Evolutionary conservation across 2,888 invertebrate species (phyloP), one percentile per base, ranked within the genome.

Genomic region (Rhopalosiphum nymphaeae): DNA sequence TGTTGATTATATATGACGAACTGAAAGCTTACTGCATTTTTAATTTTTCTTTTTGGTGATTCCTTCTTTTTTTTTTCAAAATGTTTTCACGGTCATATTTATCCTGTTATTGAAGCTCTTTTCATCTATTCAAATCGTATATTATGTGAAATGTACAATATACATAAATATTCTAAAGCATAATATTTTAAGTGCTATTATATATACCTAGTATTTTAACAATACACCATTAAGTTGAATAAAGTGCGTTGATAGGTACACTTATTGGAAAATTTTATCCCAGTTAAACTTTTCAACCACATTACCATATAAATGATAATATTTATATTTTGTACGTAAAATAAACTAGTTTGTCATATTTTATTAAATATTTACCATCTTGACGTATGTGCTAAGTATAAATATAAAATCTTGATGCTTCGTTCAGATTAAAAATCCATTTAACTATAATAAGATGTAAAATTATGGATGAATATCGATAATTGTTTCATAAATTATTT

Each of bases 1-100:
- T n/a, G 87, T 53, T 87, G 49, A 87, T 87, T 87, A 21, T 49
- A 21, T n/a, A 49, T 53, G 87, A 49, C 87, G n/a, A 87, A 87
- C 36, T 36, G 21, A 36, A n/a, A 36, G 21, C 78, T 36, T 36
- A 78, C 78, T 36, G 36, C 0, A 78, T 78, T 78, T 78, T 78
- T 78, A 78, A 78, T 78, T 78, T 78, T 78, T 21, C 7, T 36
- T 78, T 78, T 78, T 78, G 21, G 9, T 36, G 78, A 87, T 87
- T 36, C 4, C 1, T n/a, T 49, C 3, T 49, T 87, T 87, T 87
- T 16, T 87, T 46, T 49, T 49, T 16, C n/a, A 49, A n/a, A 87
- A 49, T n/a, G n/a, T 49, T n/a, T 10, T 53, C 3, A 21, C 3
- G 21, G n/a, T n/a, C n/a, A n/a, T 87, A n/a, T 87, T 29, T 87